A percentile compares a stretch with the other conserved stretches of the same genome.
These are phyloP conservation scores for Catalaphyllia jardinei DNA, from an alignment of 64 coral and sea anemone species.

Conservation along the genomic window DNA sequence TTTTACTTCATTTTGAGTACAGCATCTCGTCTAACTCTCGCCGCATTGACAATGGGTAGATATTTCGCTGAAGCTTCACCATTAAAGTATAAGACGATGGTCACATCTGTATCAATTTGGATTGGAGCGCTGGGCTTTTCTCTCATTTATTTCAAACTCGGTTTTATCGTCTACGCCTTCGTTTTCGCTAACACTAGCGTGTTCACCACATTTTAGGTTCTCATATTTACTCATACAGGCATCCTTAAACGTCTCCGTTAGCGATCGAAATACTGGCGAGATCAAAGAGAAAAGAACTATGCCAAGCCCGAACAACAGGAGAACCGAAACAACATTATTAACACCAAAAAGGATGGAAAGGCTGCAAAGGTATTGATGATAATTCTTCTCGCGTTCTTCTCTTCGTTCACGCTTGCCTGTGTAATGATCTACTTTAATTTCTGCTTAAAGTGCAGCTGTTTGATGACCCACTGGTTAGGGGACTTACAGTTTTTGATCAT, in stretches of 20 bases:
- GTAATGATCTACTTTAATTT: conserved; percentile 70
- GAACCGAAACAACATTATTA: conserved; percentile 3
- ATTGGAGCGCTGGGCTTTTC: conserved; percentile 10
- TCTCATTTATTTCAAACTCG: conserved; percentile 48
- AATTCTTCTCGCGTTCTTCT: conserved; percentile 46
- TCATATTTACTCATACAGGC: conserved; percentile 50
- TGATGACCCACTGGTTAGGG: conserved; percentile 59
- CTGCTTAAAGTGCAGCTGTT: conserved; percentile 45
- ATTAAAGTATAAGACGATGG: conserved; percentile 32
- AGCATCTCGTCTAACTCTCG: conserved; percentile 45
- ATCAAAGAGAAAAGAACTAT: neutral
- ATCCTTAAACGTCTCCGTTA: conserved; percentile 41
- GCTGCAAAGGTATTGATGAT: conserved; percentile 35
- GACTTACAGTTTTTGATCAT: conserved; percentile 65
- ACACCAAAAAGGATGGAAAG: conserved; percentile 31
- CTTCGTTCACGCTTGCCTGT: conserved; percentile 64
- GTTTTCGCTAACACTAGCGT: conserved; percentile 62
- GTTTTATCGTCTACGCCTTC: conserved; percentile 54
- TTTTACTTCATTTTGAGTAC: conserved; percentile 56
- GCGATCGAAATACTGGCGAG: conserved; percentile 29
- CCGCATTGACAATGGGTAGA: conserved; percentile 44
- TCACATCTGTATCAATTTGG: conserved; percentile 52
- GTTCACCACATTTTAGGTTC: conserved; percentile 51
- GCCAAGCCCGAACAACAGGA: neutral
- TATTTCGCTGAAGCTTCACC: conserved; percentile 60